Conservation (phyloP, 2,888 invertebrate genomes). For the Hydriomena furcata region DNA sequence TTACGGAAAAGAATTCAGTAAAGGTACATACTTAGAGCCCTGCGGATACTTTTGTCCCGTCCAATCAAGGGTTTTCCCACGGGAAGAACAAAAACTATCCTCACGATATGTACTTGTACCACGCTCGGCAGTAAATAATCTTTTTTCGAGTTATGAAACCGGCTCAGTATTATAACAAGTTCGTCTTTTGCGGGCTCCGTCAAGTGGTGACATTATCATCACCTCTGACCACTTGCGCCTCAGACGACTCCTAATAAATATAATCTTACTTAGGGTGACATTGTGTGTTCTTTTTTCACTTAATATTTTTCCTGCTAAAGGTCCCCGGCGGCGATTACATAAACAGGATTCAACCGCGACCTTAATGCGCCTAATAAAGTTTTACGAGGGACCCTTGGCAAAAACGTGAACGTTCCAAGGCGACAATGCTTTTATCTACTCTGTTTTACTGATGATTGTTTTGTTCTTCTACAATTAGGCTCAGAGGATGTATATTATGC, state of each 20-base stretch:
- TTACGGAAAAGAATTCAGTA: constrained; percentile 13
- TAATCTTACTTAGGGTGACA: constrained; percentile 70
- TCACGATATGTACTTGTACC: constrained; percentile 11
- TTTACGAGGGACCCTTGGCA: constrained; percentile 81
- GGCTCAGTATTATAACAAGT: constrained; percentile 36
- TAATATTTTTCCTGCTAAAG: constrained; percentile 80
- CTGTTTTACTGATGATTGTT: constrained; percentile 80
- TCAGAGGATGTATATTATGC: constrained; percentile 45
- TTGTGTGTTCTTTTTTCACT: constrained; percentile 79
- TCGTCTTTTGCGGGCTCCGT: constrained; percentile 41
- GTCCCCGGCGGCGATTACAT: constrained; percentile 81
- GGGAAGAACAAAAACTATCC: constrained; percentile 22
- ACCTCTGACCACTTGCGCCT: constrained; percentile 46
- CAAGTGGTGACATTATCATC: constrained; percentile 44
- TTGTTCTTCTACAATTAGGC: constrained; percentile 69
- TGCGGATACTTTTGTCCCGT: constrained; percentile 23
- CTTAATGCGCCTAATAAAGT: constrained; percentile 83
- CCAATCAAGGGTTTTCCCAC: constrained; percentile 28
- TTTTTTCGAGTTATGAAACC: constrained; percentile 18
- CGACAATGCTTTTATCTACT: constrained; percentile 82
- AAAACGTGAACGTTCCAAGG: constrained; percentile 79
- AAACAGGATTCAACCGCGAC: constrained; percentile 83
- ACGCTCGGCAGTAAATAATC: constrained; percentile 25
- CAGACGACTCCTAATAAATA: constrained; percentile 61
- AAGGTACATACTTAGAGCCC: constrained; percentile 15